These are phyloP conservation scores for Epinotia demarniana DNA, from an alignment of 2,888 invertebrate species.

Conservation along the genomic window DNA sequence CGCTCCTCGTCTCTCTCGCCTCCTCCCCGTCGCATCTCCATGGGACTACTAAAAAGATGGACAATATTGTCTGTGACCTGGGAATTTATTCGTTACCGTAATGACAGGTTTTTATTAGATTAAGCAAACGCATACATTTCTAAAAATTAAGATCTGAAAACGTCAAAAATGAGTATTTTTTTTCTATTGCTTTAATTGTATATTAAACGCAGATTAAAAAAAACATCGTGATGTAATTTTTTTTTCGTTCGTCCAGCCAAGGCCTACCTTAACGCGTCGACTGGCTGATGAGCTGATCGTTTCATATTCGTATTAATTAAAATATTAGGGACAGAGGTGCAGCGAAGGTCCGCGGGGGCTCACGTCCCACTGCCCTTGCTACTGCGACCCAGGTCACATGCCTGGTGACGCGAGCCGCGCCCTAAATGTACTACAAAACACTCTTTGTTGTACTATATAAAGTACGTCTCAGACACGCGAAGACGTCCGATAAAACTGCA, in stretches of 20 bases:
- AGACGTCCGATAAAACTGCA: slow-evolving; percentile 25
- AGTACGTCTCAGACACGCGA: slow-evolving; percentile 18
- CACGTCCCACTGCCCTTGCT: slow-evolving; percentile 60
- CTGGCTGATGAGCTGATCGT: neutral
- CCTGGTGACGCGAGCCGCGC: slow-evolving; percentile 52
- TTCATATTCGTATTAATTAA: slow-evolving; percentile 37
- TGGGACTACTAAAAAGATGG: no score
- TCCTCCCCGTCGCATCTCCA: no score
- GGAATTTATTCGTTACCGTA: no score
- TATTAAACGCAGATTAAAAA: neutral
- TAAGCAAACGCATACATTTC: no score
- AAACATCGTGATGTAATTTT: neutral
- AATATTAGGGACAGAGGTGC: slow-evolving; percentile 44
- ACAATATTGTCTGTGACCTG: no score
- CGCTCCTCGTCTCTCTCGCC: no score
- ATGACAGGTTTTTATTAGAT: no score
- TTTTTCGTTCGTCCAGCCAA: neutral
- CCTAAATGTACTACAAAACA: slow-evolving; percentile 47
- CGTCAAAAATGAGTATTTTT: no score
- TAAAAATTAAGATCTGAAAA: no score
- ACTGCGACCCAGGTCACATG: slow-evolving; percentile 58
- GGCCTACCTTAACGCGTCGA: neutral
- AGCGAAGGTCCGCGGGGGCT: slow-evolving; percentile 48
- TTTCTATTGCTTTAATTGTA: no score
- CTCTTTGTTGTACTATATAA: slow-evolving; percentile 39